Conservation (phyloP, 2,113 vertebrate genomes). For the Proteles cristata region DNA sequence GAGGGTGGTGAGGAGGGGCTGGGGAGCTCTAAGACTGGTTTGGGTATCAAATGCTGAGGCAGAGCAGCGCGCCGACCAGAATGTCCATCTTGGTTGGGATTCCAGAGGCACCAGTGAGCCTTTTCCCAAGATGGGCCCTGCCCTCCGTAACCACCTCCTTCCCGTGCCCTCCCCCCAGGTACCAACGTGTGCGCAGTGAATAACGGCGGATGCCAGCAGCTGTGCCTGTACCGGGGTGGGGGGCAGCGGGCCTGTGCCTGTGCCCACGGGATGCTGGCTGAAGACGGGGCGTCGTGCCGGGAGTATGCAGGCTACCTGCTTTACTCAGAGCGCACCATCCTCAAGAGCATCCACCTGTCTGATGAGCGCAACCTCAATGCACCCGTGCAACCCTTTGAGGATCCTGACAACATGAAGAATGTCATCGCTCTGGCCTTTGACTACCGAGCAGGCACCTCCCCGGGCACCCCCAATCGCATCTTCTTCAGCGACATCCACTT, state of each 20-base stretch:
- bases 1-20: not conserved
- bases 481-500: constrained; percentile 99
- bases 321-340: constrained; percentile 97
- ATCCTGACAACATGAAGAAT: constrained; percentile 98
- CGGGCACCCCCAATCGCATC: constrained; percentile 92
- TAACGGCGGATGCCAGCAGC: constrained; percentile 96
- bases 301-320: constrained; percentile 98
- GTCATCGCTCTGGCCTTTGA: constrained; percentile 97
- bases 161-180: constrained; percentile 82
- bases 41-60: not conserved
- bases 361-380: constrained; percentile 97
- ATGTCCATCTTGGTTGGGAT: not conserved
- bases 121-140: not conserved
- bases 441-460: constrained; percentile 89
- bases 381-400: constrained; percentile 97
- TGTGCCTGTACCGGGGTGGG: constrained; percentile 94
- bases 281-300: constrained; percentile 92
- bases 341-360: constrained; percentile 98
- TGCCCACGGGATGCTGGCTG: constrained; percentile 96
- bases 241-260: constrained; percentile 93
- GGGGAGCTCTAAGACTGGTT: not conserved
- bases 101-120: not conserved
- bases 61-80: not conserved
- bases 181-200: constrained; percentile 94
- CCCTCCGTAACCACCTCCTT: not conserved